Base-by-base conservation (phyloP, 2,888 invertebrate genomes). In the Aplocera efformata region DNA sequence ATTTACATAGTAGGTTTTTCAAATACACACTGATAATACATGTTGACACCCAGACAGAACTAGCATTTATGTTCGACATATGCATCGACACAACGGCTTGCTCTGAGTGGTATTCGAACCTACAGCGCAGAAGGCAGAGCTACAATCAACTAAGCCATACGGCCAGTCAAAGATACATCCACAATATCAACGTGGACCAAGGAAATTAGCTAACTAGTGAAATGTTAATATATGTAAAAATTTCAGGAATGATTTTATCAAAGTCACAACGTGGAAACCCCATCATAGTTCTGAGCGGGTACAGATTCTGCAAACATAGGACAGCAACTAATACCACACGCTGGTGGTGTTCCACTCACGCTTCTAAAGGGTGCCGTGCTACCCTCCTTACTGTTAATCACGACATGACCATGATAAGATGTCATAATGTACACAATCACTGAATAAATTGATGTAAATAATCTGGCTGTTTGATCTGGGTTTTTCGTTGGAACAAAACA, bases 221-320 rank as follows among this genome's bases (percentile, higher is more conserved):
- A n/a, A n/a, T n/a, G n/a, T n/a, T n/a, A n/a, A n/a, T n/a, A n/a
- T n/a, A n/a, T n/a, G n/a, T n/a, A n/a, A n/a, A n/a, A 17, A 9
- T 60, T 60, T 31, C 42, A 56, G 51, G 28, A 27, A 3, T 27
- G 1, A 7, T 20, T 11, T 7, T 48, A 7, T 20, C 22, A 1
- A 42, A 9, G 6, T 42, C 47, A 5, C 13, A 1, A 0, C 17
- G 13, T 10, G 50, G 49, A 0, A 10, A 27, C 7, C 39, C 27
- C 4, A 21, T 33, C 1, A 13, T 48, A 5, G 7, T 22, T 1
- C n/a, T 31, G 1, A n/a, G 10, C 3, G 36, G 39, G 3, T 29
- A 23, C 9, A 33, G 24, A 13, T 48, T 38, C 21, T n/a, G 8
- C 20, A 42, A 28, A 7, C 10, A 8, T 0, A 8, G 9, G 7